Evolutionary conservation across 2,113 vertebrate species (phyloP).

Genomic region (Poeciliopsis retropinna): DNA sequence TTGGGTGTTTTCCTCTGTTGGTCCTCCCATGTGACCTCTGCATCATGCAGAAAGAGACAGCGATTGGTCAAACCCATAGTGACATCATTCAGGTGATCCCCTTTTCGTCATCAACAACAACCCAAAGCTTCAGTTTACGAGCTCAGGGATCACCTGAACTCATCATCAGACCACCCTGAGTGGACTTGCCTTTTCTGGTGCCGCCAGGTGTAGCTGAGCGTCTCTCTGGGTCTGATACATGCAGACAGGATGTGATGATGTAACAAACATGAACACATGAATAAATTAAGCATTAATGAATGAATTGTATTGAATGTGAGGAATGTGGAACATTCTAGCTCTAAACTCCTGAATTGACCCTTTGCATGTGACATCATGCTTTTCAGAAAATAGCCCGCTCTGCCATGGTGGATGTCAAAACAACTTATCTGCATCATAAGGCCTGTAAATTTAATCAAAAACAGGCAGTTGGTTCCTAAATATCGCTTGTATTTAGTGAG

Average conservation of each 20-base stretch:
- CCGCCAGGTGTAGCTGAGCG: conserved; percentile 68
- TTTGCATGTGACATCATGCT: too few species aligned
- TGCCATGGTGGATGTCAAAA: too few species aligned
- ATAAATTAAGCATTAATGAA: conserved; percentile 6
- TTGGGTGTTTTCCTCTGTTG: conserved; percentile 88
- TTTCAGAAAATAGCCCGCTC: too few species aligned
- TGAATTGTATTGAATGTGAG: not conserved
- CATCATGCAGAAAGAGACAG: conserved; percentile 71
- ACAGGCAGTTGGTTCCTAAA: too few species aligned
- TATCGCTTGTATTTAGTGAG: too few species aligned
- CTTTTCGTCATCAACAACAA: not conserved
- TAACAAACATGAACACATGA: conserved; percentile 25
- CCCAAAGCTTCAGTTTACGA: conserved; percentile 5
- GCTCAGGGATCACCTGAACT: conserved; percentile 7
- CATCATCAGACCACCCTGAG: conserved; percentile 7
- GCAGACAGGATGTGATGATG: conserved; percentile 20
- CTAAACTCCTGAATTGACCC: not conserved
- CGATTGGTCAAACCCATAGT: conserved; percentile 33
- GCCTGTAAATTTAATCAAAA: too few species aligned
- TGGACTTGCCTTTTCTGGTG: conserved; percentile 70
- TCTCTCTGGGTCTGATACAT: conserved; percentile 59
- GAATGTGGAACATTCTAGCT: not conserved
- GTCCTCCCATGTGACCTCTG: conserved; percentile 99
- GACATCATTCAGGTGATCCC: conserved; percentile 5
- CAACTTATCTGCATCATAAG: too few species aligned